Percentiles rank a stretch among this genome's conserved stretches.
Evolutionary conservation across 2,888 invertebrate species (phyloP).

Genomic region (Nudaria mundana): DNA sequence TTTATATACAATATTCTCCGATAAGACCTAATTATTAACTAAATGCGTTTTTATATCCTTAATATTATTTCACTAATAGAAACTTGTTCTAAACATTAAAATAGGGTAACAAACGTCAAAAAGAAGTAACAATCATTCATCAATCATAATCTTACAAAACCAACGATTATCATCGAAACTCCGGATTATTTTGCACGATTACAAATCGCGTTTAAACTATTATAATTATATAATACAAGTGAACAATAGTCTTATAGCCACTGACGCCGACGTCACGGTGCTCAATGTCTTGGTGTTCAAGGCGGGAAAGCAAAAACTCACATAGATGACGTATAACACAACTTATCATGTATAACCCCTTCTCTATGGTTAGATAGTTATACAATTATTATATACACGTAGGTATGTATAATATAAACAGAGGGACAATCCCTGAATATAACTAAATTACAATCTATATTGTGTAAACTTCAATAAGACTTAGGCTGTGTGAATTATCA

Average conservation of each 20-base stretch:
- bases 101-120: not conserved
- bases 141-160: conserved; percentile 23
- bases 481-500: conserved; percentile 16
- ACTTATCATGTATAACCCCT: too few species aligned
- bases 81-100: not conserved
- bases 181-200: conserved; percentile 56
- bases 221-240: conserved; percentile 48
- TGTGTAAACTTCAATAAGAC: conserved; percentile 6
- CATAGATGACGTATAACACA: too few species aligned
- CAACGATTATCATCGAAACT: conserved; percentile 51
- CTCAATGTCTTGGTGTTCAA: conserved; percentile 14
- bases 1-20: too few species aligned
- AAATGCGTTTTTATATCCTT: too few species aligned
- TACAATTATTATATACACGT: conserved; percentile 17
- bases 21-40: too few species aligned
- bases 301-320: conserved; percentile 20
- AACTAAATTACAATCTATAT: conserved; percentile 1
- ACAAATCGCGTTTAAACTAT: conserved; percentile 37
- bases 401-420: conserved; percentile 1
- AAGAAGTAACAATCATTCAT: conserved; percentile 7
- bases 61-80: too few species aligned
- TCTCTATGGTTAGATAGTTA: not conserved
- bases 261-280: conserved; percentile 19
- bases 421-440: not conserved
- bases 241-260: conserved; percentile 39